Evolutionary conservation across 2,113 vertebrate genomes (phyloP).

Genomic region (Chlorodrepanis virens): DNA sequence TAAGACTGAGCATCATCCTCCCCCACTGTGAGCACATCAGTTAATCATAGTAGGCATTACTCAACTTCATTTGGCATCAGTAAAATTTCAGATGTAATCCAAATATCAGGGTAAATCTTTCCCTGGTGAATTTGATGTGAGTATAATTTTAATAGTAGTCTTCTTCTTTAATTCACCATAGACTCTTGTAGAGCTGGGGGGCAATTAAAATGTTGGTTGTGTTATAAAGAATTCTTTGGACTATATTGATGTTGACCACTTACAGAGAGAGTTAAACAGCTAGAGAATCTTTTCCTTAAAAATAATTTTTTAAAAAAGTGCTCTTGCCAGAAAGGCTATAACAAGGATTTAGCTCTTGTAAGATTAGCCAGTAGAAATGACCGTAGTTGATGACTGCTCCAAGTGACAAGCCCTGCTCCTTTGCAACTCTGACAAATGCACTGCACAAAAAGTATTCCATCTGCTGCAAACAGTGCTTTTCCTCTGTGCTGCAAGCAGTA

Average conservation of each 20-base stretch:
- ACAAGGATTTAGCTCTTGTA: neutral
- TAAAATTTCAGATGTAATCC: conserved; percentile 4
- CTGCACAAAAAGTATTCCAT: neutral
- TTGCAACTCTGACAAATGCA: neutral
- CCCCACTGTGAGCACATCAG: conserved; percentile 24
- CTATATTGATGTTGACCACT: neutral
- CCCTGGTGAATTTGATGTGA: neutral
- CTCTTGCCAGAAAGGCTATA: neutral
- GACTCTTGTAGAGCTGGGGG: neutral
- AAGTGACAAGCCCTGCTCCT: neutral
- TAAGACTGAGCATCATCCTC: conserved; percentile 32
- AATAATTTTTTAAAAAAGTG: neutral
- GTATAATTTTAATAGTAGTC: neutral
- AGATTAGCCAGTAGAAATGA: neutral
- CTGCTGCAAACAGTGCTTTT: neutral
- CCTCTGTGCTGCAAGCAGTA: neutral
- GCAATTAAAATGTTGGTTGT: neutral
- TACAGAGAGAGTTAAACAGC: neutral
- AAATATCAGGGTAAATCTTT: neutral
- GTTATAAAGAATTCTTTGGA: neutral
- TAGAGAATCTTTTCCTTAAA: neutral
- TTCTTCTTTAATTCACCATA: neutral
- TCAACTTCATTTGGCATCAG: conserved; percentile 36
- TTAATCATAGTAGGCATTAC: conserved; percentile 57
- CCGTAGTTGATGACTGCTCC: neutral